Percentiles rank a stretch among this genome's conserved stretches.
Conservation (phyloP, 2,888 invertebrate species). For the Scotopteryx bipunctaria region DNA sequence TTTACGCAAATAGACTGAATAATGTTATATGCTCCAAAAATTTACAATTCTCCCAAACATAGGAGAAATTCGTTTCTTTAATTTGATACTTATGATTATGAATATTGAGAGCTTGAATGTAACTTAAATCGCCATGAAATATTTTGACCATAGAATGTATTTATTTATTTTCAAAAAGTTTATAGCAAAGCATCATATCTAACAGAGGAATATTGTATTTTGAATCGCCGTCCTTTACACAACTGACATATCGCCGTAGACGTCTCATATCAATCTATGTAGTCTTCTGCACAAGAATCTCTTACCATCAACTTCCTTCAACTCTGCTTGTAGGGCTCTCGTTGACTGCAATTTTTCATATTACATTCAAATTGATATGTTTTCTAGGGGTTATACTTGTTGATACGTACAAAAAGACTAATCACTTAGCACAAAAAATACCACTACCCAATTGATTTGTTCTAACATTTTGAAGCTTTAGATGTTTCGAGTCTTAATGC, state of each 20-base stretch:
- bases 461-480: not conserved
- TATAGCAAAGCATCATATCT: slow-evolving; percentile 49
- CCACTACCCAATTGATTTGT: too few species aligned
- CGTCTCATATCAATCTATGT: slow-evolving; percentile 36
- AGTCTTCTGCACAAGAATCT: slow-evolving; percentile 45
- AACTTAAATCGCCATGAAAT: slow-evolving; percentile 31
- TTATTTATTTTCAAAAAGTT: slow-evolving; percentile 42
- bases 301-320: slow-evolving; percentile 20
- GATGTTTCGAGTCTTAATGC: not conserved
- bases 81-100: slow-evolving; percentile 37
- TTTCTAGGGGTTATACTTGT: slow-evolving; percentile 4
- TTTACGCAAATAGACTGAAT: slow-evolving; percentile 71
- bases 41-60: slow-evolving; percentile 36
- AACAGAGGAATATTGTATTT: slow-evolving; percentile 34
- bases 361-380: slow-evolving; percentile 25
- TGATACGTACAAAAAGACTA: too few species aligned
- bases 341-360: slow-evolving; percentile 22
- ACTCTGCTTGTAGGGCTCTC: slow-evolving; percentile 21
- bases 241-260: slow-evolving; percentile 67
- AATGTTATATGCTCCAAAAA: slow-evolving; percentile 65
- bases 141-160: slow-evolving; percentile 42
- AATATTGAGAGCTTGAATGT: slow-evolving; percentile 33
- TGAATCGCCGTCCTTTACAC: slow-evolving; percentile 39
- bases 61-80: slow-evolving; percentile 30
- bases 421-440: too few species aligned